Evolutionary conservation across 2,113 vertebrate genomes (phyloP), one percentile per base, ranked within the genome.

Genomic region (Marmota flaviventris): DNA sequence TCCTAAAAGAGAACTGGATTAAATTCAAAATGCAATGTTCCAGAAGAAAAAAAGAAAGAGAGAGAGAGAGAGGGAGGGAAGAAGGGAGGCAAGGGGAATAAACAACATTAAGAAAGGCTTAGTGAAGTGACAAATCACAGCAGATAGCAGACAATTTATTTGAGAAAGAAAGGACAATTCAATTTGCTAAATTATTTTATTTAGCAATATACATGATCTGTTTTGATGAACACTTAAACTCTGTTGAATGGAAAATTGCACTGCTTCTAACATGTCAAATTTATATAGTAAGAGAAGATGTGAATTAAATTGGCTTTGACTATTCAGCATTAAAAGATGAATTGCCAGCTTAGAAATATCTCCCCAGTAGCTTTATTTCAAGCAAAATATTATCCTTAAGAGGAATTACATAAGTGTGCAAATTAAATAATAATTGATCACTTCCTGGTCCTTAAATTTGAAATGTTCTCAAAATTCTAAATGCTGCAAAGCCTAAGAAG

Each of bases 201-300:
- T 98, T 97, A 97, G 29, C 56, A 96, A 85, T 77, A 94, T 53
- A 77, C 97, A 92, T 79, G 84, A 97, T 97, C 96, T 97, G 39
- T 94, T 98, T 96, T 96, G 83, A 98, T 70, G 92, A 77, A 97
- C 87, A 91, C 6, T 97, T 72, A 92, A 87, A 95, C 51, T 96
- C 97, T 97, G 72, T 39, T 95, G 72, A 98, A 96, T 72, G 2
- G 93, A 98, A 96, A 98, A 97, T 63, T 96, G 95, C 32, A 93
- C 58, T 81, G 58, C 56, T 95, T 95, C 11, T 92, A 96, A 14
- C 22, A 56, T 72, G 72, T 96, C 84, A 96, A 0, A 93, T 96
- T 97, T 94, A 27, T 61, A 85, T 9, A 83, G 91, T 78, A 56
- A 89, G 42, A 78, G 70, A 96, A 97, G 58, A 97, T 27, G 93